These are phyloP conservation scores for Poecilia latipinna DNA, from an alignment of 2,113 vertebrate genomes.

Conservation along the genomic window DNA sequence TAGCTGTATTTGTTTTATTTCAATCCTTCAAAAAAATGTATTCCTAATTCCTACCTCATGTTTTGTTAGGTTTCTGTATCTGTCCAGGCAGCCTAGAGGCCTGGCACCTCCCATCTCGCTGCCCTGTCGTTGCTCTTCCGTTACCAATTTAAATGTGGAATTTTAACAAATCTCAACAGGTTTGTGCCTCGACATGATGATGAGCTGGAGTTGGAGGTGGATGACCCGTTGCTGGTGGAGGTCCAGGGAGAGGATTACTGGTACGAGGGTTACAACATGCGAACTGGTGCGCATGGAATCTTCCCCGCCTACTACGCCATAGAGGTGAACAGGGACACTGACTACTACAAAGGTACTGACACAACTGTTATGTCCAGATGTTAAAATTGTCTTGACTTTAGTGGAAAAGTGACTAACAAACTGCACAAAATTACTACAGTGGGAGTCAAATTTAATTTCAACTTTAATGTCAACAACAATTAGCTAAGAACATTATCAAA, in stretches of 20 bases:
- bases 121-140: conserved; percentile 31
- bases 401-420: neutral
- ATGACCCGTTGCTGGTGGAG: conserved; percentile 94
- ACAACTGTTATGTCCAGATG: neutral
- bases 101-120: neutral
- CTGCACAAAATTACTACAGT: neutral
- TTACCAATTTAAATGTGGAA: neutral
- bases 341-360: conserved; percentile 84
- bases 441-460: neutral
- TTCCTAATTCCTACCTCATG: too few species aligned
- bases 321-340: conserved; percentile 90
- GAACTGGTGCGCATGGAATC: conserved; percentile 88
- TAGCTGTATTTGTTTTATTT: too few species aligned
- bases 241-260: conserved; percentile 96
- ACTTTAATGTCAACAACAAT: neutral
- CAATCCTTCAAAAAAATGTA: too few species aligned
- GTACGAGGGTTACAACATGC: conserved; percentile 98
- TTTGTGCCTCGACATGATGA: conserved; percentile 95
- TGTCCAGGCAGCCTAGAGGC: neutral
- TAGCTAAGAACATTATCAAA: neutral
- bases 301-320: conserved; percentile 97
- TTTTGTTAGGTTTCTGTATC: too few species aligned
- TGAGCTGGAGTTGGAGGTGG: conserved; percentile 94
- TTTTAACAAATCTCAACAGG: conserved; percentile 49
- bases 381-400: neutral